Percentiles rank a stretch among this genome's conserved stretches.
Evolutionary conservation across 92 coral and sea anemone genomes (phyloP).

Genomic region (Porites divaricata): DNA sequence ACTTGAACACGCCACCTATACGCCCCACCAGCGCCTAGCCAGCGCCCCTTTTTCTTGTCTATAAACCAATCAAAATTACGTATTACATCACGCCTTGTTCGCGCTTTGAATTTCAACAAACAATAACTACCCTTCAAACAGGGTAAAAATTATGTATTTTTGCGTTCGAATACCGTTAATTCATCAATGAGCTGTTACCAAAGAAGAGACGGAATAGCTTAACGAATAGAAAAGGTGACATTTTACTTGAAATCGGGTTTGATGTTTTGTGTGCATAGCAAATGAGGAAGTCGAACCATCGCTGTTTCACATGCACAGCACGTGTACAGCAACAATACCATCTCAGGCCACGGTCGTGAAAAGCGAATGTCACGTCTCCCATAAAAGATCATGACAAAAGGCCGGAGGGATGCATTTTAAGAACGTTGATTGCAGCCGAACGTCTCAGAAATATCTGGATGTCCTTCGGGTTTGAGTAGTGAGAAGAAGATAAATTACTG

Average conservation of each 20-base stretch:
- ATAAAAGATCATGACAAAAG: background rate
- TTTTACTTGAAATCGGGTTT: background rate
- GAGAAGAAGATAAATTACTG: background rate
- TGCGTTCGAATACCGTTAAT: background rate
- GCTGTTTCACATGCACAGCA: constrained; percentile 54
- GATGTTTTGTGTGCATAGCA: background rate
- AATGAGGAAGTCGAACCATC: constrained; percentile 29
- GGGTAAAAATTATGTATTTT: background rate
- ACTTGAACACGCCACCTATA: constrained; percentile 35
- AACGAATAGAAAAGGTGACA: background rate
- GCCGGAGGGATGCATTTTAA: background rate
- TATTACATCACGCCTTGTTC: background rate
- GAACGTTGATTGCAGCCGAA: background rate
- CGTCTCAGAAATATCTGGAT: background rate
- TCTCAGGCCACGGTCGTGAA: constrained; percentile 28
- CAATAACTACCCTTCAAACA: background rate
- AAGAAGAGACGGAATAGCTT: background rate
- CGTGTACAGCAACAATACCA: constrained; percentile 63
- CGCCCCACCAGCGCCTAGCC: constrained; percentile 37
- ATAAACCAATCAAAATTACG: constrained; percentile 28
- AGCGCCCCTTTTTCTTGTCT: constrained; percentile 16
- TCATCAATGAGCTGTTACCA: background rate
- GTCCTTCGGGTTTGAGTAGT: background rate
- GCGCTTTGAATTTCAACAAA: background rate
- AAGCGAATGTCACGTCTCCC: constrained; percentile 30